Evolutionary conservation across 2,113 vertebrate genomes (phyloP).

Genomic region (Aspidoscelis tigris): DNA sequence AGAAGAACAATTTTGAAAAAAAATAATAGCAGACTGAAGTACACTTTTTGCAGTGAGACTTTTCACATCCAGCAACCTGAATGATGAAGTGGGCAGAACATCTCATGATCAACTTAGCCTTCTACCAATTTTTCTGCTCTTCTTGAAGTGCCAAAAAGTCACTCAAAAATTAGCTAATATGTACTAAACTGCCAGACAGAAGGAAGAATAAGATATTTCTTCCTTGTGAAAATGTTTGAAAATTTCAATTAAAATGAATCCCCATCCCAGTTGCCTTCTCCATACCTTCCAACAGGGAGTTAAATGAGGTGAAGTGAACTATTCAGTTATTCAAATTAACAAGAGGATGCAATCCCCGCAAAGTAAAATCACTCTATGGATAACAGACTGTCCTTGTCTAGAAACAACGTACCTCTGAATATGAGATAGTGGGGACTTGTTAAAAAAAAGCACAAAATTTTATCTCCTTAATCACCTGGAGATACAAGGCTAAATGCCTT

Average conservation of each 20-base stretch:
- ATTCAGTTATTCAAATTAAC: background rate
- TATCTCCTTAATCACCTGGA: background rate
- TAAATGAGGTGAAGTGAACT: background rate
- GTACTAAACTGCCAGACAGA: slow-evolving; percentile 36
- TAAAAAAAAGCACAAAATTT: background rate
- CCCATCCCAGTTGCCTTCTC: background rate
- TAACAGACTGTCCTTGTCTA: background rate
- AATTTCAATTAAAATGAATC: background rate
- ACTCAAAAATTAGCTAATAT: slow-evolving; percentile 1
- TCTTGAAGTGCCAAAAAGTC: slow-evolving; percentile 18
- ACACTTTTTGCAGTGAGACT: slow-evolving; percentile 14
- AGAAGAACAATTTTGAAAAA: background rate
- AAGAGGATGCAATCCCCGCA: background rate
- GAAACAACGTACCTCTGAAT: background rate
- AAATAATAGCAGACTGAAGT: slow-evolving; percentile 36
- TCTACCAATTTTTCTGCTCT: background rate
- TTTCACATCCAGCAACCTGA: background rate
- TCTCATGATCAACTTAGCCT: background rate
- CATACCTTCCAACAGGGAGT: background rate
- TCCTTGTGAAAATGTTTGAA: background rate
- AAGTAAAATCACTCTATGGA: background rate
- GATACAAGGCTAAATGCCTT: background rate
- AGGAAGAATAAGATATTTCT: slow-evolving; percentile 45
- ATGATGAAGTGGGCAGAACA: background rate
- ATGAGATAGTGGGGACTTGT: background rate